These are phyloP conservation scores for Leptura quadrifasciata DNA, from an alignment of 2,888 invertebrate genomes.

Conservation along the genomic window DNA sequence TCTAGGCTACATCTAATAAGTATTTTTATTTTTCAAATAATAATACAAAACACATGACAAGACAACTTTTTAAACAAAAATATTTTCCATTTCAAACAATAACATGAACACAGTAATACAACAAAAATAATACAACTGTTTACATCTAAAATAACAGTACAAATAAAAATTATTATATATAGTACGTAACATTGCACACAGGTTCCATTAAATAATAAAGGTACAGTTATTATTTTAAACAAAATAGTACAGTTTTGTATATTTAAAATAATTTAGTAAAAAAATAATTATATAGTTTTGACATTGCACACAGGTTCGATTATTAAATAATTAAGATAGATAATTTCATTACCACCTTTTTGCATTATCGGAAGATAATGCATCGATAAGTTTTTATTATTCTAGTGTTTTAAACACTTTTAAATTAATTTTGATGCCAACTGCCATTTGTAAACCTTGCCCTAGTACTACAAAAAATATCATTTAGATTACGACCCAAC, in stretches of 20 bases:
- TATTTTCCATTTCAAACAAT: constrained; percentile 57
- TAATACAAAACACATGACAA: constrained; percentile 57
- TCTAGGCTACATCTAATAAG: not conserved
- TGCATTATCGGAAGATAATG: not conserved
- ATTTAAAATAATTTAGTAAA: not conserved
- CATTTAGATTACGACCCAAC: not conserved
- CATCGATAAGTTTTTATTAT: not conserved
- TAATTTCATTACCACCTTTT: not conserved
- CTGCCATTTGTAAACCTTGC: not conserved
- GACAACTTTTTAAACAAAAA: constrained; percentile 54
- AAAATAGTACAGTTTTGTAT: not conserved
- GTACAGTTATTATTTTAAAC: not conserved
- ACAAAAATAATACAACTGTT: constrained; percentile 42
- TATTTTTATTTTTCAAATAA: constrained; percentile 46
- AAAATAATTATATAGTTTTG: not conserved
- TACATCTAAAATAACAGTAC: constrained; percentile 3
- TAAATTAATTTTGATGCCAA: not conserved
- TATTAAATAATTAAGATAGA: not conserved
- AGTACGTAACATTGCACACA: constrained; percentile 3
- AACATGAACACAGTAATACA: constrained; percentile 58
- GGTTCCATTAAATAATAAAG: not conserved
- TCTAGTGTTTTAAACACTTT: not conserved
- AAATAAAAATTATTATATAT: not conserved
- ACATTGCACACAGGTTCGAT: constrained; percentile 7
- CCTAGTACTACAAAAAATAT: not conserved